These are phyloP conservation scores for Saiga tatarica DNA, from an alignment of 2,113 vertebrate species.

Conservation along the genomic window DNA sequence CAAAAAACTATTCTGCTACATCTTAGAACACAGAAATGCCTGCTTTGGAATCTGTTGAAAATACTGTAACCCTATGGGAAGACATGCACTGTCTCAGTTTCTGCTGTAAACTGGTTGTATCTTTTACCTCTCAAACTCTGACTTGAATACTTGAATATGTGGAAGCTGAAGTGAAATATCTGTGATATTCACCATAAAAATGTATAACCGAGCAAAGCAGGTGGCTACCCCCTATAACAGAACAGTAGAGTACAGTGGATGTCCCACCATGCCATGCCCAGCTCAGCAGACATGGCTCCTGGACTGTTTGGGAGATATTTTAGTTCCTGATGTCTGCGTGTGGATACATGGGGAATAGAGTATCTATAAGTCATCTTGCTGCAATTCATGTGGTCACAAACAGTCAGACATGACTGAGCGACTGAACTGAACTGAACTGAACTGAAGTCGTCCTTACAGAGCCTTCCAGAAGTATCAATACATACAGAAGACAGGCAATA, in stretches of 20 bases:
- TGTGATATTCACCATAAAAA: neutral
- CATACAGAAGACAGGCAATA: neutral
- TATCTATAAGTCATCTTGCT: neutral
- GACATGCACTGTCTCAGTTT: neutral
- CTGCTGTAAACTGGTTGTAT: neutral
- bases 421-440: no score
- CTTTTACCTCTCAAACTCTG: neutral
- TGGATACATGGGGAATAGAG: neutral
- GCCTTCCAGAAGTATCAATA: neutral
- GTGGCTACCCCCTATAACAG: rapidly evolving
- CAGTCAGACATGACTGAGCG: no score
- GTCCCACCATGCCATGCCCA: rapidly evolving
- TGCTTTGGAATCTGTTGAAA: neutral
- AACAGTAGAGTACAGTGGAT: rapidly evolving
- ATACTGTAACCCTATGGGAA: neutral
- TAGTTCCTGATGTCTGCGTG: neutral
- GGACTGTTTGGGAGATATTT: neutral
- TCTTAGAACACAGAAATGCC: neutral
- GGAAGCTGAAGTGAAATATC: neutral
- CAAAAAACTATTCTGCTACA: neutral
- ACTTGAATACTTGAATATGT: neutral
- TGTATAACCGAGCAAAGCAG: neutral
- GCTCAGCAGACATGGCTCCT: no score
- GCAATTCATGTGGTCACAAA: no score
- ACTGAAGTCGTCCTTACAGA: neutral